Percentiles rank a stretch among this genome's conserved stretches.
These are phyloP conservation scores for Villa cingulata DNA, from an alignment of 2,888 invertebrate genomes.

Conservation along the genomic window DNA sequence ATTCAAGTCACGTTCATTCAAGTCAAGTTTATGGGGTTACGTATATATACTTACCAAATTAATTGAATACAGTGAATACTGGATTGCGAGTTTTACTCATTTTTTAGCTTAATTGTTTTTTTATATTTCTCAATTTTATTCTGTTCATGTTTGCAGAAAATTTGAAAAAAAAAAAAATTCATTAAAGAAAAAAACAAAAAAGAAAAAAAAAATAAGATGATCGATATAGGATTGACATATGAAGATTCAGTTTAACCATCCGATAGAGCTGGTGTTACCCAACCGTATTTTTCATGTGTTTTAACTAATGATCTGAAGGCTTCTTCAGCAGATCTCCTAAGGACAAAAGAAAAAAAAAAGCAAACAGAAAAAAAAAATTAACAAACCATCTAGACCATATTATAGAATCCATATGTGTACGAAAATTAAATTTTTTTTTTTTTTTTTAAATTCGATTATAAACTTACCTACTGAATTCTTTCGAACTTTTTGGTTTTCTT, in stretches of 20 bases:
- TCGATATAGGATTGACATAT: background rate
- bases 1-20: too few relatives aligned
- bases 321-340: constrained; percentile 65
- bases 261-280: constrained; percentile 76
- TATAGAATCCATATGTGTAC: background rate
- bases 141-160: too few relatives aligned
- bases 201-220: background rate
- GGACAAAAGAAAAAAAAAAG: background rate
- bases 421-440: background rate
- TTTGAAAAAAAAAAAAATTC: background rate
- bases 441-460: background rate
- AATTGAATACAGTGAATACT: background rate
- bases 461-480: constrained; percentile 52
- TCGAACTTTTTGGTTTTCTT: constrained; percentile 60
- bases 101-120: background rate
- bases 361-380: too few relatives aligned
- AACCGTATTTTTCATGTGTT: constrained; percentile 82
- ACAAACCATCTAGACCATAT: background rate
- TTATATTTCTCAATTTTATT: background rate
- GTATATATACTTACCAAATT: too few relatives aligned
- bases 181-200: background rate
- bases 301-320: constrained; percentile 76
- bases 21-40: too few relatives aligned
- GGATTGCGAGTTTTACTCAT: background rate
- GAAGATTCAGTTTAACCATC: constrained; percentile 52